Conservation (phyloP, 2,797 vertebrate genomes). For the Mico argentatus region DNA sequence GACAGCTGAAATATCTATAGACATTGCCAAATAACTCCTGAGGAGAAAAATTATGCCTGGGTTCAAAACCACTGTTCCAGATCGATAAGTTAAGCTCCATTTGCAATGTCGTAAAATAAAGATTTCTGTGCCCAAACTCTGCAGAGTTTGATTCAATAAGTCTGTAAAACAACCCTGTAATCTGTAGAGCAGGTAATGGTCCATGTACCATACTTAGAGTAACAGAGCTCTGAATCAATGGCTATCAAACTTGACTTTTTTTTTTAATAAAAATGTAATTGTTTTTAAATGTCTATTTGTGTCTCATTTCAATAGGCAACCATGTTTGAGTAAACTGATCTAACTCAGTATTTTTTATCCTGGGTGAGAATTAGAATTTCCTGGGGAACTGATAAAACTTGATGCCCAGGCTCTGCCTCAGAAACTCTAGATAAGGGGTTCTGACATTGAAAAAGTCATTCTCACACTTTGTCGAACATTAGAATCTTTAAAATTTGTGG, state of each 20-base stretch:
- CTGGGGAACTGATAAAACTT: background rate
- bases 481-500: background rate
- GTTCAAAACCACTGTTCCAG: background rate
- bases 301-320: background rate
- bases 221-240: background rate
- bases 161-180: background rate
- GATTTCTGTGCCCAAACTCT: background rate
- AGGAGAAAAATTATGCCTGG: background rate
- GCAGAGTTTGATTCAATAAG: background rate
- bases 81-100: background rate
- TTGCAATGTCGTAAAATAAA: background rate
- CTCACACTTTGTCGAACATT: background rate
- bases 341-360: background rate
- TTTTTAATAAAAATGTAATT: background rate
- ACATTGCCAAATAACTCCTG: background rate
- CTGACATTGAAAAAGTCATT: background rate
- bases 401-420: background rate
- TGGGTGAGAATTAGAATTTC: background rate
- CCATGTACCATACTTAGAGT: background rate
- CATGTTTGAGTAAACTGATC: background rate
- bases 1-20: background rate
- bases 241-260: background rate
- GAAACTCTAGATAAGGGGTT: background rate
- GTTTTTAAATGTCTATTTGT: background rate
- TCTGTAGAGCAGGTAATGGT: background rate